Evolutionary conservation across 2,113 vertebrate species (phyloP).

Genomic region (Dromaius novaehollandiae): DNA sequence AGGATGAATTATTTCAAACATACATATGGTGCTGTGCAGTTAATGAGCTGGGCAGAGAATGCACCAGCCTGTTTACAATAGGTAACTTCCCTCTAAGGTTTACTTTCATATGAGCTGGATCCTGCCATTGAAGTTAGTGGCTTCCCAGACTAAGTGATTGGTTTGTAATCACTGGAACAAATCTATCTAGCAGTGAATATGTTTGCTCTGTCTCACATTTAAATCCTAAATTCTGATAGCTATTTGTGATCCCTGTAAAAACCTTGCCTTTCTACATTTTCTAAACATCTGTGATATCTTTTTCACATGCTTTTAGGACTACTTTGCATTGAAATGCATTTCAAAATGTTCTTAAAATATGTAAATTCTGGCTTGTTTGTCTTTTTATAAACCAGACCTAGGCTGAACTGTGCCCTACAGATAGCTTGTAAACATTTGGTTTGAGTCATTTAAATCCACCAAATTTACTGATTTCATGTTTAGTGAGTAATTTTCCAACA

Average conservation of each 20-base stretch:
- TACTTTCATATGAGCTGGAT: neutral
- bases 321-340: neutral
- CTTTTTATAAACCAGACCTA: neutral
- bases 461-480: neutral
- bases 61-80: constrained; percentile 76
- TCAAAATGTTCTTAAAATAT: neutral
- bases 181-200: neutral
- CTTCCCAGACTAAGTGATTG: neutral
- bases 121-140: neutral
- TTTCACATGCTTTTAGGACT: neutral
- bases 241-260: neutral
- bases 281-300: neutral
- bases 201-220: neutral
- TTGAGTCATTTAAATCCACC: neutral
- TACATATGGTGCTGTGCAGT: constrained; percentile 77
- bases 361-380: neutral
- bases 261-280: neutral
- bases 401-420: neutral
- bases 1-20: constrained; percentile 22
- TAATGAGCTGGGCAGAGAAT: constrained; percentile 76
- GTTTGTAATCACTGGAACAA: neutral
- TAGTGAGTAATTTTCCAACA: neutral
- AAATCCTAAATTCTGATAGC: neutral
- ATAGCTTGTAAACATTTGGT: neutral
- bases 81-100: constrained; percentile 61